Percentiles rank a stretch among this genome's conserved stretches.
These are phyloP conservation scores for Pristiophorus japonicus DNA, from an alignment of 2,113 vertebrate species.

Conservation along the genomic window DNA sequence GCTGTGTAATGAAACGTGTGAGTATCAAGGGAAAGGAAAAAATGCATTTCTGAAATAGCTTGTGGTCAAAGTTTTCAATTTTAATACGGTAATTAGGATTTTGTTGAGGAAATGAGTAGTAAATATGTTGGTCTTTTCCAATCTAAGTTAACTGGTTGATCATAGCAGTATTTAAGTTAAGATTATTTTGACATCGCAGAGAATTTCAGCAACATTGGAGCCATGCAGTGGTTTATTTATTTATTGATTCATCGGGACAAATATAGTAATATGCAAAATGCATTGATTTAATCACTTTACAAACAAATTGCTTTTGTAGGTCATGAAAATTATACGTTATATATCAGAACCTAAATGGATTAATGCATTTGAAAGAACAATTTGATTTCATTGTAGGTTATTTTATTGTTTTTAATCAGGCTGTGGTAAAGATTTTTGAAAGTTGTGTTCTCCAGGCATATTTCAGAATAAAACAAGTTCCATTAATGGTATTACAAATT, in stretches of 20 bases:
- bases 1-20: constrained; percentile 46
- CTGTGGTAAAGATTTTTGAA: neutral
- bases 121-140: neutral
- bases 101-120: neutral
- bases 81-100: neutral
- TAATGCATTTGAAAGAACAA: neutral
- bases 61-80: neutral
- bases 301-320: neutral
- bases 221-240: neutral
- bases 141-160: neutral
- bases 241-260: neutral
- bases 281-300: neutral
- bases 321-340: constrained; percentile 4
- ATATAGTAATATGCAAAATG: neutral
- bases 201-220: neutral
- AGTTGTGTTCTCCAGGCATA: neutral
- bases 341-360: neutral
- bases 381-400: neutral
- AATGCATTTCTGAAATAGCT: constrained; percentile 32
- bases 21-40: constrained; percentile 42
- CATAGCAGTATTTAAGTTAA: neutral
- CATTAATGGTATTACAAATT: neutral
- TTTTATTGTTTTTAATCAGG: neutral
- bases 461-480: neutral
- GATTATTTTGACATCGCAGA: neutral